These are phyloP conservation scores for Silvanus unidentatus DNA, from an alignment of 2,888 invertebrate genomes.

Conservation along the genomic window DNA sequence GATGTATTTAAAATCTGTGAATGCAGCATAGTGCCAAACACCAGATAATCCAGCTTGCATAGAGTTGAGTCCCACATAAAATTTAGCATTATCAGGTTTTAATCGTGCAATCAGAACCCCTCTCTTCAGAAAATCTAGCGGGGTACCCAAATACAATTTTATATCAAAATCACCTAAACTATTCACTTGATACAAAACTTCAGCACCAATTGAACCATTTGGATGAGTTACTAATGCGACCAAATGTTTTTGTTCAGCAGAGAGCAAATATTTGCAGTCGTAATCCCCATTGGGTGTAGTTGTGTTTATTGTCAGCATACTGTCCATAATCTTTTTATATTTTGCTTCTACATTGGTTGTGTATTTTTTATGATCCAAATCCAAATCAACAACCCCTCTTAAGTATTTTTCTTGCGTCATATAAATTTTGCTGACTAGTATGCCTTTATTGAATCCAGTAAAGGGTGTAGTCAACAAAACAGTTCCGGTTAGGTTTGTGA, in stretches of 20 bases:
- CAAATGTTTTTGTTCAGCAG: constrained; percentile 62
- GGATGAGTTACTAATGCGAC: constrained; percentile 69
- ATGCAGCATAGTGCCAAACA: constrained; percentile 64
- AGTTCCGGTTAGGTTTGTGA: constrained; percentile 62
- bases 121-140: constrained; percentile 63
- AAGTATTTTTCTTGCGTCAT: constrained; percentile 60
- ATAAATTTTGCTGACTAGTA: constrained; percentile 60
- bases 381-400: constrained; percentile 63
- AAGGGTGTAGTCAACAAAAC: constrained; percentile 64
- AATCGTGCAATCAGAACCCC: constrained; percentile 64
- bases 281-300: constrained; percentile 68
- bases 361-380: constrained; percentile 64
- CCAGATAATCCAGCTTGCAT: constrained; percentile 69
- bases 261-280: constrained; percentile 65
- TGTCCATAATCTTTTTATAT: constrained; percentile 61
- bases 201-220: constrained; percentile 62
- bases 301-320: constrained; percentile 67
- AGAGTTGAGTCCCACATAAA: constrained; percentile 60
- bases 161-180: constrained; percentile 66
- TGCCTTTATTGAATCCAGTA: constrained; percentile 62
- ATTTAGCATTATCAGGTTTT: constrained; percentile 51
- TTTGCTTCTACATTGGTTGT: constrained; percentile 54
- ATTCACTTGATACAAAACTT: constrained; percentile 58
- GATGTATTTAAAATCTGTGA: constrained; percentile 70
- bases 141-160: constrained; percentile 66